A percentile compares a stretch with the other conserved stretches of the same genome.
Conservation (phyloP, 2,113 vertebrate genomes). For the Delphinus delphis region DNA sequence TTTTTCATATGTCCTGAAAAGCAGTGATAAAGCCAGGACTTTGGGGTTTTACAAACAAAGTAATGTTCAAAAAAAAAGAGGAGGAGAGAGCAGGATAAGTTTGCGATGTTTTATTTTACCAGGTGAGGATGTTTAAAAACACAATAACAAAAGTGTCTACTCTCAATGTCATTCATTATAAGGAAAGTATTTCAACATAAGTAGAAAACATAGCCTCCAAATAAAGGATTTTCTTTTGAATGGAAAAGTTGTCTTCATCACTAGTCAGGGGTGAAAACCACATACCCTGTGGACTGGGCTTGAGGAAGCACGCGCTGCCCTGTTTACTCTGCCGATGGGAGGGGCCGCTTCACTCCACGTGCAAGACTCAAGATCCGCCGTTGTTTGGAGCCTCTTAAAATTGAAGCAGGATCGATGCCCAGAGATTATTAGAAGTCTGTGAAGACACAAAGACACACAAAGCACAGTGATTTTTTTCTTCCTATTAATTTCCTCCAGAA, state of each 20-base stretch:
- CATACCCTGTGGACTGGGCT: background rate
- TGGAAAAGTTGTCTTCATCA: background rate
- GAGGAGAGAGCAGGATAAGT: background rate
- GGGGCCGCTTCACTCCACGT: background rate
- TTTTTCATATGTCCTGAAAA: background rate
- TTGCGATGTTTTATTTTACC: background rate
- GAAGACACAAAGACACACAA: background rate
- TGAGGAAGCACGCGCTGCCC: accelerated
- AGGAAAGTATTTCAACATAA: background rate
- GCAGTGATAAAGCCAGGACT: background rate
- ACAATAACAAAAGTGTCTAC: background rate
- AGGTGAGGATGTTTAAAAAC: background rate
- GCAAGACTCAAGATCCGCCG: accelerated
- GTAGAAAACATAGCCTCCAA: background rate
- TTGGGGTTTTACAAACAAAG: background rate
- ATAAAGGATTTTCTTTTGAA: background rate
- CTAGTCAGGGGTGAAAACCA: too few relatives aligned
- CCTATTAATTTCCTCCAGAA: background rate
- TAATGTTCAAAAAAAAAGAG: background rate
- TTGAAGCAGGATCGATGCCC: background rate
- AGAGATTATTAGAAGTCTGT: background rate
- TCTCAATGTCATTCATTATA: background rate
- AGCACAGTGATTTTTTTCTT: background rate
- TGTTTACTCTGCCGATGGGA: accelerated
- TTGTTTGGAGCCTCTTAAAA: background rate